Conservation (phyloP, 2,797 vertebrate genomes). For the Gadopsis bispinosus region DNA sequence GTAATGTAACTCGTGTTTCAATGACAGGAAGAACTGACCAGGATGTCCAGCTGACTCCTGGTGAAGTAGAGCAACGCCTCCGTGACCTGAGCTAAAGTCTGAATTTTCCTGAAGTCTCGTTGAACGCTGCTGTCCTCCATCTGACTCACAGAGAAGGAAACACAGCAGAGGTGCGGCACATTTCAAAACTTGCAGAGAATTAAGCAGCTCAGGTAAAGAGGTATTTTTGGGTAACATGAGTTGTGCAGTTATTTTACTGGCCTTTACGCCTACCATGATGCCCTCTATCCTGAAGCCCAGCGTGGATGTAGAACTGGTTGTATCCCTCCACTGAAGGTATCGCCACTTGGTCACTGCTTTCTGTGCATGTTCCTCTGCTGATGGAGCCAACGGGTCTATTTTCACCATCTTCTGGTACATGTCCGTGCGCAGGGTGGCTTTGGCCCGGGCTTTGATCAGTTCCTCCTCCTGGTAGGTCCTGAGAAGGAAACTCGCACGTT, state of each 20-base stretch:
- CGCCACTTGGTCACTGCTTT: conserved; percentile 88
- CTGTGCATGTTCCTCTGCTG: conserved; percentile 86
- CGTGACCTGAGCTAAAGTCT: conserved; percentile 82
- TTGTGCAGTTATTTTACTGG: not conserved
- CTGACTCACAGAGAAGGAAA: conserved; percentile 63
- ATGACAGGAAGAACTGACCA: conserved; percentile 81
- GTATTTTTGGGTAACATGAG: not conserved
- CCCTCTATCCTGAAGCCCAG: conserved; percentile 92
- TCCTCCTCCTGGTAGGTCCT: conserved; percentile 93
- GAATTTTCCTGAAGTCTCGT: conserved; percentile 88
- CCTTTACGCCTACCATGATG: conserved; percentile 84
- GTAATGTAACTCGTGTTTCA: not conserved
- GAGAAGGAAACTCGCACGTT: conserved; percentile 19
- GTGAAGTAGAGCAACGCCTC: conserved; percentile 87
- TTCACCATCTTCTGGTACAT: conserved; percentile 94
- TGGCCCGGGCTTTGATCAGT: conserved; percentile 81
- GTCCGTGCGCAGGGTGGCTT: conserved; percentile 83
- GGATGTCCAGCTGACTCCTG: conserved; percentile 77
- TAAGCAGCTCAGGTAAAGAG: not conserved
- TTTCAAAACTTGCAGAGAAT: not conserved
- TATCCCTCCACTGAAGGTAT: conserved; percentile 93
- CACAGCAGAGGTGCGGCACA: not conserved
- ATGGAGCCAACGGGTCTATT: conserved; percentile 85
- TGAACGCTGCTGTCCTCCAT: conserved; percentile 75
- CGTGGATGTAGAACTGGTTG: conserved; percentile 85